A percentile compares a stretch with the other conserved stretches of the same genome.
phyloP scores from a whole-genome alignment of 1,140 invertebrate genomes.

The Drosophila repletoides region DNA sequence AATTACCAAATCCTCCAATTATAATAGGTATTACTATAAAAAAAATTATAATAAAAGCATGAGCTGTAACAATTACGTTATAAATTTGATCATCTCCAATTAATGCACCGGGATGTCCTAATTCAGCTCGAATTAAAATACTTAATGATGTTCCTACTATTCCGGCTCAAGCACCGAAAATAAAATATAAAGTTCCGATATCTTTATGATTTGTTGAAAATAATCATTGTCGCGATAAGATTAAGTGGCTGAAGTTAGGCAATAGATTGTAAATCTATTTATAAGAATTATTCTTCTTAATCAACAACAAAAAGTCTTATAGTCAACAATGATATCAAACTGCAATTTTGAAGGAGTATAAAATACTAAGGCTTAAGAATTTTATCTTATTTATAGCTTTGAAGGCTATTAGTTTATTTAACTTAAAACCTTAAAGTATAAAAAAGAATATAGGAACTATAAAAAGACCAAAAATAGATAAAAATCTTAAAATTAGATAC shows the following conservation, averaged over 20 bases:
- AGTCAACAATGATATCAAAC: constrained; percentile 83
- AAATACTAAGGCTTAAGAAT: constrained; percentile 82
- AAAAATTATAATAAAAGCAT: constrained; percentile 91
- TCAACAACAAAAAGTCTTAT: constrained; percentile 75
- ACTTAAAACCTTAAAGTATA: constrained; percentile 84
- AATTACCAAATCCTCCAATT: constrained; percentile 92
- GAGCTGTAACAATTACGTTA: constrained; percentile 88
- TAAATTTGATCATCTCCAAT: constrained; percentile 88
- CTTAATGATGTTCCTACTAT: constrained; percentile 86
- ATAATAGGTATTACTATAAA: constrained; percentile 90
- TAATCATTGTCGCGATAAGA: constrained; percentile 84
- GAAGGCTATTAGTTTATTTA: constrained; percentile 85
- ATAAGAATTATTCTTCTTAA: constrained; percentile 83
- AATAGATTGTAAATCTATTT: constrained; percentile 85
- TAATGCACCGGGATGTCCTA: constrained; percentile 85
- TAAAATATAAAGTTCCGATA: constrained; percentile 89
- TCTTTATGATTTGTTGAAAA: constrained; percentile 90
- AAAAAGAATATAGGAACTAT: constrained; percentile 76
- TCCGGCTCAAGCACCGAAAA: constrained; percentile 87
- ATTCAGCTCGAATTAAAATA: constrained; percentile 87
- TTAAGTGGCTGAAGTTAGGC: constrained; percentile 84
- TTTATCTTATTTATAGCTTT: constrained; percentile 84
- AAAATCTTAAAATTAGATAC: constrained; percentile 76
- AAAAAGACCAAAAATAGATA: constrained; percentile 71
- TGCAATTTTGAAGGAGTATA: constrained; percentile 84